These are phyloP conservation scores for Apis laboriosa DNA, from an alignment of 1,140 invertebrate species.

Conservation along the genomic window DNA sequence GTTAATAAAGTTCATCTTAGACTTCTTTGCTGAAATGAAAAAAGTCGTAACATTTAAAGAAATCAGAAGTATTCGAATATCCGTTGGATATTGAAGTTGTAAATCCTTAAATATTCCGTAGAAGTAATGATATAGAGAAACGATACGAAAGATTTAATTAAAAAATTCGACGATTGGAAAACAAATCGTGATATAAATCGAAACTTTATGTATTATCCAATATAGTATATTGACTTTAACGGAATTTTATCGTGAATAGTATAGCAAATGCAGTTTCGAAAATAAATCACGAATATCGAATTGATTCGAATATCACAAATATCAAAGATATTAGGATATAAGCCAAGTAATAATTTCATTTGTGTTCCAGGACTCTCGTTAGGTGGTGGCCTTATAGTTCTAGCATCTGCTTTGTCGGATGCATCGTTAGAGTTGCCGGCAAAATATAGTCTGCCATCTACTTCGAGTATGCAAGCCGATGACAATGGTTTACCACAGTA, in stretches of 20 bases:
- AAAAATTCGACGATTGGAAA: neutral
- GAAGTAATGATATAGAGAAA: neutral
- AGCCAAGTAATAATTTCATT: conserved; percentile 47
- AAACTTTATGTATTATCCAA: conserved; percentile 6
- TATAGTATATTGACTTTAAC: no score
- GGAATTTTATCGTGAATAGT: neutral
- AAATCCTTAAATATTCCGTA: no score
- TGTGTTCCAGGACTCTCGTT: conserved; percentile 83
- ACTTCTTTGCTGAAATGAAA: neutral
- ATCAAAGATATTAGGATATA: conserved; percentile 17
- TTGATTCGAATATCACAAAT: conserved; percentile 23
- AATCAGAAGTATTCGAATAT: no score
- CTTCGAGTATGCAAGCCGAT: conserved; percentile 71
- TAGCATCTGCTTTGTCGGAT: conserved; percentile 84
- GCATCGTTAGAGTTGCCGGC: conserved; percentile 81
- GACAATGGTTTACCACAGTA: conserved; percentile 81
- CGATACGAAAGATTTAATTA: neutral
- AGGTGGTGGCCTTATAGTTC: conserved; percentile 84
- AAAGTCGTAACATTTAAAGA: neutral
- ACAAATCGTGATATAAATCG: neutral
- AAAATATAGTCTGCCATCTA: conserved; percentile 76
- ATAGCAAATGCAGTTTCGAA: neutral
- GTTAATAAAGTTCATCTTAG: conserved; percentile 6
- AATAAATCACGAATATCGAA: conserved; percentile 20
- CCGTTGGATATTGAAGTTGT: neutral